A percentile compares a stretch with the other conserved stretches of the same genome.
These are phyloP conservation scores for Sicus ferrugineus DNA, from an alignment of 2,888 invertebrate species.

Conservation along the genomic window DNA sequence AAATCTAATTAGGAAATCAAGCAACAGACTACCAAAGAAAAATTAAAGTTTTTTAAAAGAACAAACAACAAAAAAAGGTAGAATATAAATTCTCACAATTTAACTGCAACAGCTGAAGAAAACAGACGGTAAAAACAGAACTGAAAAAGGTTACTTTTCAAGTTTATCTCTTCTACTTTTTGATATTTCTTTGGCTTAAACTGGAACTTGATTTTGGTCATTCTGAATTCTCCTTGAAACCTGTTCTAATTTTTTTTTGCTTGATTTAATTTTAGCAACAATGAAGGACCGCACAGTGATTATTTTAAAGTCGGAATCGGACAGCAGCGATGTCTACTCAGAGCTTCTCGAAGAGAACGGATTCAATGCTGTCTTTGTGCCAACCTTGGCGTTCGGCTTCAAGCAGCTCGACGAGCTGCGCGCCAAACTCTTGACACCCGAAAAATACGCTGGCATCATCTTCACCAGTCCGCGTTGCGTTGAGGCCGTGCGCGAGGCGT, in stretches of 20 bases:
- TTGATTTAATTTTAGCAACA: no score
- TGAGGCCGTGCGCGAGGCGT: conserved; percentile 64
- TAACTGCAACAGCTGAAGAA: background rate
- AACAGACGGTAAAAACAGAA: background rate
- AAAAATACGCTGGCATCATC: conserved; percentile 66
- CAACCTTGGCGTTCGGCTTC: conserved; percentile 67
- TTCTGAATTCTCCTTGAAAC: no score
- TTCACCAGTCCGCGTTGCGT: conserved; percentile 70
- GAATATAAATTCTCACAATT: background rate
- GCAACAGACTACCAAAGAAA: background rate
- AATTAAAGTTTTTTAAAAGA: background rate
- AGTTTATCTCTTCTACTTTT: background rate
- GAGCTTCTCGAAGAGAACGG: conserved; percentile 62
- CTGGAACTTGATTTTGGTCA: no score
- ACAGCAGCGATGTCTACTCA: conserved; percentile 65
- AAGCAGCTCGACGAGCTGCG: conserved; percentile 65
- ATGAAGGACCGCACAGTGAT: conserved; percentile 53
- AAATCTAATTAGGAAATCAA: background rate
- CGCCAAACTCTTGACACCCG: conserved; percentile 63
- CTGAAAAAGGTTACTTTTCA: background rate
- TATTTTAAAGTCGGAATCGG: conserved; percentile 63
- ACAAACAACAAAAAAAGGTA: no score
- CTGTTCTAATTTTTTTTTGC: no score
- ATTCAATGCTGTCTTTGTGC: conserved; percentile 65
- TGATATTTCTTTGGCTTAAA: background rate